Evolutionary conservation across 2,113 vertebrate genomes (phyloP), one percentile per base, ranked within the genome.

Genomic region (Macaca nemestrina): DNA sequence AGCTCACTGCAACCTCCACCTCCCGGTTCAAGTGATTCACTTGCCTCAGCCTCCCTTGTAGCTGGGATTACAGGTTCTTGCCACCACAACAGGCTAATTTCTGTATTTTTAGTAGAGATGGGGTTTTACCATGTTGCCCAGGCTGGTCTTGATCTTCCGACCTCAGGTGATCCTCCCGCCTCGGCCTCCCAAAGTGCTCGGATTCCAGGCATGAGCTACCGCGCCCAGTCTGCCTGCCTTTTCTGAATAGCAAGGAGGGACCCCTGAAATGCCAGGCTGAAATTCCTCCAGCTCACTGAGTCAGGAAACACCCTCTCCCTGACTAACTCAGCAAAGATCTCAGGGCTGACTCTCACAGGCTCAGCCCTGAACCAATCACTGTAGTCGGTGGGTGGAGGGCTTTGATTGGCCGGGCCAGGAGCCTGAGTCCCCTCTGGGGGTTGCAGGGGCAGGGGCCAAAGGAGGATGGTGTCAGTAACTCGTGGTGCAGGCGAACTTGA

Each of bases 271-370:
- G 27, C 40, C 68, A 50, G 52, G 57, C n/a, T 91, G 40, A 38
- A 35, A 4, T 27, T 10, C 61, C 55, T 6, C 4, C 45, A 67
- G 67, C 9, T 3, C n/a, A 0, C 2, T 1, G 4, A 30, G 40
- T 70, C 1, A 38, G 2, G 6, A 50, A 22, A 81, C 27, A 30
- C 25, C 61, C 25, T 73, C 30, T 25, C 43, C 68, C 70, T 43
- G 52, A 4, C 18, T 12, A 14, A 90, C 52, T 16, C 59, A 43
- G 50, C 11, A 23, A 55, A 68, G 43, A 64, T 64, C 67, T 82
- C 43, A 38, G 17, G 35, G 90, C 48, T 86, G 64, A 30, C 25
- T 85, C 67, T 78, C 43, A n/a, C 43, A 81, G 78, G 76, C 61
- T 14, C 70, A 91, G 64, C 67, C 30, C 7, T 13, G 32, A 95